Base-by-base conservation (phyloP, 1,140 invertebrate genomes). In the Drosophila miranda region DNA sequence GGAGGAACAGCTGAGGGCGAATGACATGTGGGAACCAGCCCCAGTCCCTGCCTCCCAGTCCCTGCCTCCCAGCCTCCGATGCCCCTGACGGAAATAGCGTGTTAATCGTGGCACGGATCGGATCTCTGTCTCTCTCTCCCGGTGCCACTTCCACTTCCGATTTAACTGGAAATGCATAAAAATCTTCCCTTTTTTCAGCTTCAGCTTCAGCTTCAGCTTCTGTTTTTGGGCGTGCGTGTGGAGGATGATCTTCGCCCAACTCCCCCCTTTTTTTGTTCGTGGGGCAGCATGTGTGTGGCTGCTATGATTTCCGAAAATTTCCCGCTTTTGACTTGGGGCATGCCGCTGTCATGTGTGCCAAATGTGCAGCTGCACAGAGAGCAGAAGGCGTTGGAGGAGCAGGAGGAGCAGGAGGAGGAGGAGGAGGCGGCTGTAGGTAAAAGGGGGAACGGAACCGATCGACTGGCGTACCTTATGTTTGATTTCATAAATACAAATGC, bases 321-420 rank as follows among this genome's bases (percentile, higher is more conserved):
- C 64, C 34, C 50, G 59, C 61, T 49, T 44, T 59, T 49, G 55
- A 28, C 28, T 70, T 75, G 78, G 46, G 79, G 78, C 79, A 82
- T 82, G 78, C 81, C 82, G 78, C 81, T 86, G 81, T 86, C 81
- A 86, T 86, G 82, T 87, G 81, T 87, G 81, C 81, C 81, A 86
- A 86, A 86, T 86, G 81, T 86, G 81, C 81, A 86, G 58, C 81
- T 74, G 70, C 52, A 51, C 55, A 45, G 50, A 70, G 19, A 21
- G 46, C 6, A 9, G 26, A 26, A 28, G 23, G 34, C 50, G 38
- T 8, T 38, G 8, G 30, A 9, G 7, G 7, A 30, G 7, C 2
- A 30, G 28, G 7, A 2, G 30, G 30, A 23, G 58, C 21, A 28
- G 23, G 34, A 11, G 38, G 14, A 21, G 30, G 28, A 8, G 28